Base-by-base conservation (phyloP, 2,888 invertebrate genomes). In the Perithous albicinctus region DNA sequence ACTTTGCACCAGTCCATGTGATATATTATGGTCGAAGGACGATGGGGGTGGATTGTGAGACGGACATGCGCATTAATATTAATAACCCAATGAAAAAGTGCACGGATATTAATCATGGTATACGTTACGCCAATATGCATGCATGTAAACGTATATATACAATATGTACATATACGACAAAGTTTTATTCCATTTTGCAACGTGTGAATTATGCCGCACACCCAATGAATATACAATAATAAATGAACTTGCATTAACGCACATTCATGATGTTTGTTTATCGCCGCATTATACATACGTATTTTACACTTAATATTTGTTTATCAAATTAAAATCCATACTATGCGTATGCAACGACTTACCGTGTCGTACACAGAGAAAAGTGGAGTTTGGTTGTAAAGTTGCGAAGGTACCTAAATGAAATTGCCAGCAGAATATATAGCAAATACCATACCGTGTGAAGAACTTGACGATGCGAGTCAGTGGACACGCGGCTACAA, bases 11-110 rank as follows among this genome's bases (percentile, higher is more conserved):
- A 61, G 66, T 80, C 51, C 72, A 61, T 76, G 79, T 79, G 64
- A 26, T 41, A 43, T 56, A 66, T 72, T 64, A 79, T 56, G 59
- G 66, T 77, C 48, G 61, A 59, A 76, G 56, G 67, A 63, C 80
- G 74, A 75, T 84, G 64, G 59, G 61, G 72, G 72, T 75, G 78
- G 72, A 72, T 75, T 74, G 59, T 83, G 83, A 83, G 66, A 74
- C 73, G 83, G 76, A 78, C 78, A 61, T 91, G 91, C 91, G 88
- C 90, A 88, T 91, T 91, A 89, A 90, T 90, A 90, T 91, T 92
- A 89, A 92, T 91, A 89, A 92, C 91, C 90, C 81, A 86, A 88
- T 91, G 89, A 84, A 87, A 83, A 85, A 88, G 87, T 86, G 87
- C 88, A 90, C 87, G 88, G 84, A 85, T 87, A 90, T 91, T 90